Evolutionary conservation across 2,797 vertebrate genomes (phyloP), one percentile per base, ranked within the genome.

Genomic region (Hapalemur alaotrensis): DNA sequence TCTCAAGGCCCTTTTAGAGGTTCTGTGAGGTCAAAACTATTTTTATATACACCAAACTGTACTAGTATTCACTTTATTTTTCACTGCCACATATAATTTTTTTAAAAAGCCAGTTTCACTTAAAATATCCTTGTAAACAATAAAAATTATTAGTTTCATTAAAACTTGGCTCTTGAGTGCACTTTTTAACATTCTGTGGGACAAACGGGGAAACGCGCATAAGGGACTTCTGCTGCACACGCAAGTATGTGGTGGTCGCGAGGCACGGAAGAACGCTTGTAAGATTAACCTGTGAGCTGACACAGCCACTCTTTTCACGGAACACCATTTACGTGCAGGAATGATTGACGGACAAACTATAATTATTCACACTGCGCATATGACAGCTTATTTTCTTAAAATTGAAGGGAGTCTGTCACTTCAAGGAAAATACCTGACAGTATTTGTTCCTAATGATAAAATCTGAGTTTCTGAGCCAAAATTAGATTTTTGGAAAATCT

Each of bases 101-200:
- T 89, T 3, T 12, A 73, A 76, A 76, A 95, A 86, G 46, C 28
- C 32, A 76, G 14, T 80, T 95, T 89, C 30, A 84, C 9, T 65
- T 86, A 89, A 95, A 89, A 89, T 69, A 65, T 52, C 67, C 67
- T 78, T 67, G 18, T 59, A 93, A 93, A 86, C 65, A 90, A 78
- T 76, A 65, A 73, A 83, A 95, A 92, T 92, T 52, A 91, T 69
- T 94, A 52, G 79, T 54, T 94, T 93, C 54, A 76, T 89, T 94
- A 93, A 85, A 28, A 22, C 23, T 70, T 93, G n/a, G 43, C 69
- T 48, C 72, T 88, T 61, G 52, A 90, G 41, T 65, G 48, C 5
- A 76, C 18, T 82, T 78, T 91, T 70, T 46, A 38, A 84, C 22
- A 79, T 65, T 82, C 75, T 80, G 30, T 32, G 38, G 72, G 48